Evolutionary conservation across 1,140 invertebrate species (phyloP).

Genomic region (Drosophila serrata): DNA sequence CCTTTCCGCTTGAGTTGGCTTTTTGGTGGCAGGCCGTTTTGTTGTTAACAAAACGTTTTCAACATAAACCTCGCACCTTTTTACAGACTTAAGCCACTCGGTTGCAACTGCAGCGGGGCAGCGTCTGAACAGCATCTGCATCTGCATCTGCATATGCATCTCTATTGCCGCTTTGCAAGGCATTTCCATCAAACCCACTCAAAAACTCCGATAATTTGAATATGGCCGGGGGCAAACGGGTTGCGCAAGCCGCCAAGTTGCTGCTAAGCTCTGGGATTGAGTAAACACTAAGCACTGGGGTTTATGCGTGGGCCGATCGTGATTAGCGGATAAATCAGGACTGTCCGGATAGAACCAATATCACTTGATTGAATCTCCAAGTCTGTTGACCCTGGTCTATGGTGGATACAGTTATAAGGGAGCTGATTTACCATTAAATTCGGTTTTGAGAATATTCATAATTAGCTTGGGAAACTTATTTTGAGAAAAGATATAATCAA

Average conservation of each 20-base stretch:
- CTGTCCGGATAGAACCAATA: conserved; percentile 14
- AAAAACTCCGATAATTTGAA: conserved; percentile 72
- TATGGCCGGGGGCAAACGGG: conserved; percentile 63
- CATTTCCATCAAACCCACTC: conserved; percentile 73
- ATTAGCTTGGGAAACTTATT: neutral
- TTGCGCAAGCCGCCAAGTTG: conserved; percentile 53
- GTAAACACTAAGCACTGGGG: conserved; percentile 44
- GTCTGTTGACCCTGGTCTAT: conserved; percentile 29
- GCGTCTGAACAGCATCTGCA: conserved; percentile 8
- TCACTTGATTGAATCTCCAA: conserved; percentile 47
- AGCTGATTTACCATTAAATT: neutral
- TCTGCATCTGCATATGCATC: conserved; percentile 42
- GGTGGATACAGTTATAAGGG: conserved; percentile 15
- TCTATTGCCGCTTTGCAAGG: conserved; percentile 56
- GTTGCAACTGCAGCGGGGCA: conserved; percentile 25
- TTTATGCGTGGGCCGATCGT: conserved; percentile 58
- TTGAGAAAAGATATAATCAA: neutral
- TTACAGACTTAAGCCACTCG: conserved; percentile 31
- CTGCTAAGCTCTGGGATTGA: conserved; percentile 52
- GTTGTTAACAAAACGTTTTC: conserved; percentile 82
- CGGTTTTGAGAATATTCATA: neutral
- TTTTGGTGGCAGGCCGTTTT: conserved; percentile 63
- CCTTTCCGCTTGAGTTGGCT: conserved; percentile 21
- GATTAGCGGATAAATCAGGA: conserved; percentile 60
- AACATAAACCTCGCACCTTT: conserved; percentile 79